A percentile compares a stretch with the other conserved stretches of the same genome.
These are phyloP conservation scores for Lepilemur ruficaudatus DNA, from an alignment of 2,797 vertebrate species.

Conservation along the genomic window DNA sequence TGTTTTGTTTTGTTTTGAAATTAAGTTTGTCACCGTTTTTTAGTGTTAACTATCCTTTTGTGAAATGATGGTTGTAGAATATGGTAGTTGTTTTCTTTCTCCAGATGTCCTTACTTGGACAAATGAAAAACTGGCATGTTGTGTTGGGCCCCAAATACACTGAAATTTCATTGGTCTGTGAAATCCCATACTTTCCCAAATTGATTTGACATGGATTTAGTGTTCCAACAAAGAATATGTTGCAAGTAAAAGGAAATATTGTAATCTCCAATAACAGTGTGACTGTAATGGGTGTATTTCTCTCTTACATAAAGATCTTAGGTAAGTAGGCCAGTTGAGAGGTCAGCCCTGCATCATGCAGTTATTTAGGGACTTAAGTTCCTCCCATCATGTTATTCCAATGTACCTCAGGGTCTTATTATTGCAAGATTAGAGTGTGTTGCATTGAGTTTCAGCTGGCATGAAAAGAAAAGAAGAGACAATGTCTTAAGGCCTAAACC, in stretches of 20 bases:
- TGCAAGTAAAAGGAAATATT: background rate
- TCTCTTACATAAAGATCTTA: background rate
- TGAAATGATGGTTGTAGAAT: background rate
- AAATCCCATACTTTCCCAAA: background rate
- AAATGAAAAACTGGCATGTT: background rate
- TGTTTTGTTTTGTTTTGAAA: background rate
- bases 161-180: background rate
- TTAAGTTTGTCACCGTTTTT: background rate
- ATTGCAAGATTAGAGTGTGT: background rate
- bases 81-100: constrained; percentile 4
- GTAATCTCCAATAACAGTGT: background rate
- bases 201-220: background rate
- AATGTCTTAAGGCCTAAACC: background rate
- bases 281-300: background rate
- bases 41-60: background rate
- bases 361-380: background rate
- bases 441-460: background rate
- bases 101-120: background rate
- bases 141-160: background rate
- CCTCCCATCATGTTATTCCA: background rate
- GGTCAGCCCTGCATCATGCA: background rate
- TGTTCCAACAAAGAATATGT: background rate
- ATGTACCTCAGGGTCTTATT: background rate
- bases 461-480: background rate
- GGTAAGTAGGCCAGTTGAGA: background rate